Evolutionary conservation across 2,888 invertebrate species (phyloP), one percentile per base, ranked within the genome.

Genomic region (Erynnis tages): DNA sequence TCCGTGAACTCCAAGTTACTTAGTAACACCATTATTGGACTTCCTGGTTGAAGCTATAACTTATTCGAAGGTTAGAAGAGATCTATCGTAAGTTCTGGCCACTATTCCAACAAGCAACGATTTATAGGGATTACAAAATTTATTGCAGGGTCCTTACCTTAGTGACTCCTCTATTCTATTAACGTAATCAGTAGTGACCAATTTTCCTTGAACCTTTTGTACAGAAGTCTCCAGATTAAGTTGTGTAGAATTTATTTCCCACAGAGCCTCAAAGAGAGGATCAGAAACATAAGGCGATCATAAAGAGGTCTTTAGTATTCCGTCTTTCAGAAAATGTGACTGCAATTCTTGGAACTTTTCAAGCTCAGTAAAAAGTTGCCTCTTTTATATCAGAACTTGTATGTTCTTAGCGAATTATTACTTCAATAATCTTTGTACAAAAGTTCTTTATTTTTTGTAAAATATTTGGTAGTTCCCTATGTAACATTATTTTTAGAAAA

Each of bases 41-140:
- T 43, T 49, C 49, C 49, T 43, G 14, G 25, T 43, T 11, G 21
- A 35, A 27, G 43, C 43, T 14, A 44, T 50, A 50, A 35, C 21
- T 43, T 50, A 50, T 43, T 50, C 29, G 7, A 43, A 21, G 35
- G 35, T 50, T 37, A 35, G 23, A 29, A 21, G 34, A 14, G 10
- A 21, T 25, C 29, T 19, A 43, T 43, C 41, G 40, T 8, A 49
- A 50, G 47, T 47, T 47, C 37, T 37, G 29, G 19, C 41, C 25
- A 35, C 50, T 43, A 50, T 32, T 50, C 27, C 23, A 43, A 44
- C 43, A 44, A 35, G 50, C 16, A 8, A 41, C 41, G 50, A 50
- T 50, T 50, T 50, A 50, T 50, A 50, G 35, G 49, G 41, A 34
- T 52, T 21, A 44, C 13, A 37, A 44, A 29, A 52, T 44, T 37